Evolutionary conservation across 2,797 vertebrate species (phyloP).

Genomic region (Sibirionetta formosa): DNA sequence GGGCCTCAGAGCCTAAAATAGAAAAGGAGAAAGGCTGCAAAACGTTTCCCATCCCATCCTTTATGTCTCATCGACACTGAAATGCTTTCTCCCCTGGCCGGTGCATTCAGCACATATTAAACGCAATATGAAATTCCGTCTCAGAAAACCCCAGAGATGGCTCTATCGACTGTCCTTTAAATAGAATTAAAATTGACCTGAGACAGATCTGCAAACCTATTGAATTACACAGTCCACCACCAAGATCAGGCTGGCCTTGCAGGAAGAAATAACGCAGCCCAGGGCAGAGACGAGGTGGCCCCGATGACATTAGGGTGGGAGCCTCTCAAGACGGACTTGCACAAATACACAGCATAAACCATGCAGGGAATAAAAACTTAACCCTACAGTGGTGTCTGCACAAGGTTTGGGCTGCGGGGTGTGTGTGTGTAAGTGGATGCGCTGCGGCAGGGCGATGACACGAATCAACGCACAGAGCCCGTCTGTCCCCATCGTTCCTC

Average conservation of each 20-base stretch:
- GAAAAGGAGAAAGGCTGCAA: conserved; percentile 9
- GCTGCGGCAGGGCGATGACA: fast-evolving
- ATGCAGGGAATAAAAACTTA: not conserved
- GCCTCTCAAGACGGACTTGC: not conserved
- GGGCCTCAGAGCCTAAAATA: conserved; percentile 46
- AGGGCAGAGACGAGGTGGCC: not conserved
- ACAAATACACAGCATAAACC: not conserved
- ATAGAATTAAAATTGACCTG: conserved; percentile 86
- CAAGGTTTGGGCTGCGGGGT: not conserved
- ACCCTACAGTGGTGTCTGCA: not conserved
- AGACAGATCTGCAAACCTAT: conserved; percentile 80
- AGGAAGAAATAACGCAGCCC: conserved; percentile 62
- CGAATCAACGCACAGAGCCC: not conserved
- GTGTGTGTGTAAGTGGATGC: fast-evolving
- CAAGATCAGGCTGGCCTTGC: conserved; percentile 49
- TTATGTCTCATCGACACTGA: conserved; percentile 60
- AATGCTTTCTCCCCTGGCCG: not conserved
- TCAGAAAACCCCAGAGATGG: conserved; percentile 77
- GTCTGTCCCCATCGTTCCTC: not conserved
- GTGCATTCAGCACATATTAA: conserved; percentile 60
- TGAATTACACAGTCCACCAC: conserved; percentile 75
- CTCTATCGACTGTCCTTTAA: conserved; percentile 84
- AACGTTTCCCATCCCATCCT: conserved; percentile 18
- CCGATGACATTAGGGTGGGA: not conserved
- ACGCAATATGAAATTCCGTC: conserved; percentile 76